These are phyloP conservation scores for Notospermus geniculatus DNA, from an alignment of 1,140 invertebrate species.

Conservation along the genomic window DNA sequence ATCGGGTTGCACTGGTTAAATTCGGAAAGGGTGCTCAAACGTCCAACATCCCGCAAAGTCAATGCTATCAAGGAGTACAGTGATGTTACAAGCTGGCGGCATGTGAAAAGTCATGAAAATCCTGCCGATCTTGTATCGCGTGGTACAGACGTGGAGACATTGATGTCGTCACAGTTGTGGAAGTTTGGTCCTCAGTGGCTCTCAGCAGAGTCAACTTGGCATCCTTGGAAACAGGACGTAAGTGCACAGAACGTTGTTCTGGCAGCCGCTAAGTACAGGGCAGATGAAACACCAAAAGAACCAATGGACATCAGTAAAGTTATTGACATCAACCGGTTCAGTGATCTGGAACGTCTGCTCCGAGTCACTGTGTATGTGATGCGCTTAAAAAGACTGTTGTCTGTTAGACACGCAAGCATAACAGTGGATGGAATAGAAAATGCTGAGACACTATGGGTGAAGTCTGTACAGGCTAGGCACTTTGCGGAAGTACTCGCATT, in stretches of 20 bases:
- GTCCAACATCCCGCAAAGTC: neutral
- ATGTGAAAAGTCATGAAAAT: neutral
- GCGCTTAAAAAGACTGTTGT: neutral
- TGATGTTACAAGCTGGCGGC: neutral
- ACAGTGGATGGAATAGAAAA: neutral
- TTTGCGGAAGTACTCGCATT: neutral
- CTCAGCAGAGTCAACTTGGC: too few species aligned
- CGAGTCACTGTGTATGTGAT: slow-evolving; percentile 1
- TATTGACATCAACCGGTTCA: neutral
- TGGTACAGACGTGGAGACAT: neutral
- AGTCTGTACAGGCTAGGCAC: neutral
- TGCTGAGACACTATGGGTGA: neutral
- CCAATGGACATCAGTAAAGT: too few species aligned
- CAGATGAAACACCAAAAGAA: too few species aligned
- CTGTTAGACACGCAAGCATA: neutral
- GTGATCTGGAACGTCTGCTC: neutral
- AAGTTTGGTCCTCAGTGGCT: neutral
- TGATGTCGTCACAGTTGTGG: slow-evolving; percentile 2
- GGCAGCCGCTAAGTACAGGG: too few species aligned
- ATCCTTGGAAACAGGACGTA: too few species aligned
- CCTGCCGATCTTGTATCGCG: slow-evolving; percentile 4
- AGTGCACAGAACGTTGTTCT: too few species aligned
- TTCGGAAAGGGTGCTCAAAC: slow-evolving; percentile 2
- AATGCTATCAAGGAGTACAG: neutral
- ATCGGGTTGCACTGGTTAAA: slow-evolving; percentile 7